These are phyloP conservation scores for Babyrousa celebensis DNA, from an alignment of 2,797 vertebrate genomes.

Conservation along the genomic window DNA sequence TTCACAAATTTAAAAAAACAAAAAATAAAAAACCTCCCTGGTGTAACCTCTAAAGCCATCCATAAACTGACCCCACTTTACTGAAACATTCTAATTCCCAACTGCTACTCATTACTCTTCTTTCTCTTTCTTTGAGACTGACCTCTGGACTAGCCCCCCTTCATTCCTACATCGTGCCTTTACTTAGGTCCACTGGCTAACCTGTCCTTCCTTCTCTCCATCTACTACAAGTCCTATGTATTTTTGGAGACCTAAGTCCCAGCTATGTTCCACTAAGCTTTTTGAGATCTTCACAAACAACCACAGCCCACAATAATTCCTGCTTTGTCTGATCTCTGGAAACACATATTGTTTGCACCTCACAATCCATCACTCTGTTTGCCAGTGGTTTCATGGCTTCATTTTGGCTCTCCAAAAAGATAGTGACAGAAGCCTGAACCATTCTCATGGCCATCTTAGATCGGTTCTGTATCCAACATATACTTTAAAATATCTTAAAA, in stretches of 20 bases:
- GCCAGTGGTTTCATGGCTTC: not conserved
- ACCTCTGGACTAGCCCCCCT: not conserved
- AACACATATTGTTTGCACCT: not conserved
- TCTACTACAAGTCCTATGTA: not conserved
- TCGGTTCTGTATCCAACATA: not conserved
- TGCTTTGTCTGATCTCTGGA: conserved; percentile 7
- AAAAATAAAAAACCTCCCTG: not conserved
- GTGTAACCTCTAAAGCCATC: not conserved
- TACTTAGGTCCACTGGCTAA: not conserved
- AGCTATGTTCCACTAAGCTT: not conserved
- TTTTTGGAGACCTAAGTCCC: conserved; percentile 17
- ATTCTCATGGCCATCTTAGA: not conserved
- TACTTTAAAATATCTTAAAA: not conserved
- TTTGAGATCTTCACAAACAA: conserved; percentile 20
- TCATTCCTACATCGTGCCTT: not conserved
- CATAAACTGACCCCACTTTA: not conserved
- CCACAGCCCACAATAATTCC: not conserved
- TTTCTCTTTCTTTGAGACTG: not conserved
- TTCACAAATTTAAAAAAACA: not conserved
- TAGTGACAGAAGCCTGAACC: not conserved
- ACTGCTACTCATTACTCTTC: not conserved
- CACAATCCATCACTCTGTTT: not conserved
- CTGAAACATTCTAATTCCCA: not conserved
- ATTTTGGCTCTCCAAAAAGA: not conserved
- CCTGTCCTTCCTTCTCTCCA: not conserved